Base-by-base conservation (phyloP, 2,113 vertebrate species). In the Pungitius pungitius region DNA sequence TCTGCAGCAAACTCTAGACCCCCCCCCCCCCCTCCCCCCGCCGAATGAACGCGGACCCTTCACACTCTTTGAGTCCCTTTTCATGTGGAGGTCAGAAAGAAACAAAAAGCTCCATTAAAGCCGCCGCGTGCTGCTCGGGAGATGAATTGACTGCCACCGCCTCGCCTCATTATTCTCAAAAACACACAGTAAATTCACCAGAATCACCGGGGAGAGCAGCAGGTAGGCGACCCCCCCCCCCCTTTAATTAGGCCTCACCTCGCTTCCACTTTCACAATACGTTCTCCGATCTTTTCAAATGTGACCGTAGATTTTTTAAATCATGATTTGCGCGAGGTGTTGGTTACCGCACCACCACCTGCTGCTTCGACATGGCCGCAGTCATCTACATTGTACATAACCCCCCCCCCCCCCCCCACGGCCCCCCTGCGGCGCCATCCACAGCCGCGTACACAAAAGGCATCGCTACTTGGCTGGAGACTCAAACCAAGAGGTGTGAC, bases 101-200 rank as follows among this genome's bases (percentile, higher is more conserved):
- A 83, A 78, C 65, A 81, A 84, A 80, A 72, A 70, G 51, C 65
- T 69, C 70, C 40, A 65, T 80, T 75, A 73, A 71, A 85, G 69
- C 60, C 33, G 77, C 81, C 68, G 56, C 57, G 60, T 69, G 77
- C 82, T 40, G 77, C 69, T 73, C 12, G 14, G 14, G 12, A 57
- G 71, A 85, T 79, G 68, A 82, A 65, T 87, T 66, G 63, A 56
- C 79, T 43, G 67, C 69, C 56, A 65, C 10, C 10, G 68, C 52
- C 33, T 80, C 72, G 20, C 49, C 78, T 88, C 82, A 84, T 88
- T 87, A 86, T 84, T 86, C 74, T 66, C 70, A 71, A 52, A 7
- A 68, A 74, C 24, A 63, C 67, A 67, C 78, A 63, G 77, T 18
- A 47, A 66, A 52, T 40, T 73, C 54, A 54, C 55, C 49, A 30